Evolutionary conservation across 2,113 vertebrate species (phyloP).

Genomic region (Oncorhynchus nerka): DNA sequence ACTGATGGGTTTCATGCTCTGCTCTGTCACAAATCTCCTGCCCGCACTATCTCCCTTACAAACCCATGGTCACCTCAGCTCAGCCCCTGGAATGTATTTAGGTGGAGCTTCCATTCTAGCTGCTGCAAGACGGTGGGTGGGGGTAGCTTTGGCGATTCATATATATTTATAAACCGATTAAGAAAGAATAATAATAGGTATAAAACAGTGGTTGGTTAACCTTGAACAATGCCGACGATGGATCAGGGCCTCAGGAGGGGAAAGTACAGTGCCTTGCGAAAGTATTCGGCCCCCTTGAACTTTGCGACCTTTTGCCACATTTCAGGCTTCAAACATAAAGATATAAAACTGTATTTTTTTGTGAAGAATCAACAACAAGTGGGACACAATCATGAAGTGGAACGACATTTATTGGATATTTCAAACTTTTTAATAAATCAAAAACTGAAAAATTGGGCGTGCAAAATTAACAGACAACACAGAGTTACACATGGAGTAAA

Average conservation of each 20-base stretch:
- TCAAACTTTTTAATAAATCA: no score
- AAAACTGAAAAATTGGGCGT: no score
- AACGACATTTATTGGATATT: no score
- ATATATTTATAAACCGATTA: constrained; percentile 76
- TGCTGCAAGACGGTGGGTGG: constrained; percentile 35
- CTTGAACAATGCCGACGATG: constrained; percentile 56
- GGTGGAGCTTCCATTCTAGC: constrained; percentile 55
- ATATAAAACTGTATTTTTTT: no score
- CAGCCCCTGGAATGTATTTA: constrained; percentile 60
- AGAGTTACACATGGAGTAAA: no score
- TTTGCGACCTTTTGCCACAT: no score
- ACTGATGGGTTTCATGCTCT: constrained; percentile 97
- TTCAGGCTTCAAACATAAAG: no score
- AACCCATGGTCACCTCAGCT: constrained; percentile 73
- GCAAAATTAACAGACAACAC: no score
- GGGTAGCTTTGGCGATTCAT: constrained; percentile 68
- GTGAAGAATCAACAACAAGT: no score
- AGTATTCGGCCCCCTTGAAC: no score
- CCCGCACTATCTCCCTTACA: constrained; percentile 89
- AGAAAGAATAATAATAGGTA: constrained; percentile 67
- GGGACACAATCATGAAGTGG: no score
- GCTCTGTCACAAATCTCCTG: constrained; percentile 98
- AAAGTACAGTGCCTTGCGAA: no score
- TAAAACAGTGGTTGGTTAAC: constrained; percentile 69
- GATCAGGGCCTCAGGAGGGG: constrained; percentile 48